A percentile compares a stretch with the other conserved stretches of the same genome.
phyloP scores from a whole-genome alignment of 2,797 vertebrate genomes.

The Etheostoma perlongum region DNA sequence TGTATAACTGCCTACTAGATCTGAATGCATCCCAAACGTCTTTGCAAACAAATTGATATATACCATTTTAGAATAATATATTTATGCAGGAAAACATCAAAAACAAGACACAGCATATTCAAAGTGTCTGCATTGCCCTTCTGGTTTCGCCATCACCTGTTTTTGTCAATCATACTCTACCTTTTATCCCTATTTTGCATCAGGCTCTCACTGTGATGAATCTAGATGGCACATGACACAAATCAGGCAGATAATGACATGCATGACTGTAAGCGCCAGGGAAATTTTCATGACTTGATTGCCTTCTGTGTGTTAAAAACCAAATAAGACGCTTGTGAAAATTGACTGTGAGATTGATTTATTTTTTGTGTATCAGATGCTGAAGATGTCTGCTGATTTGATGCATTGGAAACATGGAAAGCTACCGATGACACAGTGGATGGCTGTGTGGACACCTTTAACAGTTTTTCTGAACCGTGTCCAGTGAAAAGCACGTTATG shows the following conservation, averaged over 20 bases:
- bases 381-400: background rate
- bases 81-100: background rate
- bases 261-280: conserved; percentile 1
- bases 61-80: background rate
- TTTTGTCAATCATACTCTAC: conserved; percentile 20
- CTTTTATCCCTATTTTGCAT: conserved; percentile 41
- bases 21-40: background rate
- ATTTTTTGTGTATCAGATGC: conserved; percentile 3
- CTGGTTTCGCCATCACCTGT: background rate
- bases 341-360: conserved; percentile 15
- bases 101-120: background rate
- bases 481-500: conserved; percentile 36
- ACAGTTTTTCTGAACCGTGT: background rate
- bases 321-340: conserved; percentile 15
- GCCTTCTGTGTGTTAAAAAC: conserved; percentile 15
- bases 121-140: background rate
- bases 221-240: conserved; percentile 26
- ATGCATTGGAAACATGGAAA: conserved; percentile 9
- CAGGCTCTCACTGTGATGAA: conserved; percentile 30
- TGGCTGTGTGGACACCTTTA: conserved; percentile 1
- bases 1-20: background rate
- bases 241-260: conserved; percentile 42
- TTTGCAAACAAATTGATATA: background rate
- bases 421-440: conserved; percentile 3
- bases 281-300: conserved; percentile 15